A percentile compares a stretch with the other conserved stretches of the same genome.
Evolutionary conservation across 2,113 vertebrate species (phyloP).

Genomic region (Desmodus rotundus): DNA sequence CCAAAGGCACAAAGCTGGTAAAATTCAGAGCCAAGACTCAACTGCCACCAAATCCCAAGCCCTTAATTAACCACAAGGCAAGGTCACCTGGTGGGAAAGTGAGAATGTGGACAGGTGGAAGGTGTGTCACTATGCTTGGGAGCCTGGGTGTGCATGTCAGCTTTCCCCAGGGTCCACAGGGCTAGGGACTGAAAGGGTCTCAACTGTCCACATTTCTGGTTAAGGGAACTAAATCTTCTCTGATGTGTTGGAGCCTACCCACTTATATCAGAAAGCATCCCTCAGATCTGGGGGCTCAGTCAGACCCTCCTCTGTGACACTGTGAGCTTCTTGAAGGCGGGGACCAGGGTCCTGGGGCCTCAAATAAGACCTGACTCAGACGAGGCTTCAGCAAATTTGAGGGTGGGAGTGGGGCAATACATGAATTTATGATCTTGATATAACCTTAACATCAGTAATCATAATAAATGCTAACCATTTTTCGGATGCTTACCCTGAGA

Average conservation of each 20-base stretch:
- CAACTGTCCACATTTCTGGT: background rate
- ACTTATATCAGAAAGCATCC: background rate
- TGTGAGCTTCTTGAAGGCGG: background rate
- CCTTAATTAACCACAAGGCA: background rate
- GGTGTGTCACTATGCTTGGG: background rate
- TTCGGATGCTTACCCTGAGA: background rate
- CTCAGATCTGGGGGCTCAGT: background rate
- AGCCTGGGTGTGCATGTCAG: background rate
- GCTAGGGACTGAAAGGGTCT: background rate
- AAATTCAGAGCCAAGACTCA: background rate
- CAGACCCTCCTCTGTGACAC: background rate
- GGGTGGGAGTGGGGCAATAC: background rate
- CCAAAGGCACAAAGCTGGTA: background rate
- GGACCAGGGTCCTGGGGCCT: background rate
- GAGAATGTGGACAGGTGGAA: background rate
- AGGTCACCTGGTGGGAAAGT: background rate
- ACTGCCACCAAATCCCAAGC: background rate
- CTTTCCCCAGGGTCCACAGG: background rate
- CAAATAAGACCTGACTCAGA: background rate
- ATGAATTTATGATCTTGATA: background rate
- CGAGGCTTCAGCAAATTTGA: background rate
- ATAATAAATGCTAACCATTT: background rate
- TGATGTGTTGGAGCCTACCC: accelerated
- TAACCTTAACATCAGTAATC: background rate
- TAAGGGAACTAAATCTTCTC: background rate